These are phyloP conservation scores for Eueremaeus valkanovi DNA, from an alignment of 2,888 invertebrate species.

Conservation along the genomic window DNA sequence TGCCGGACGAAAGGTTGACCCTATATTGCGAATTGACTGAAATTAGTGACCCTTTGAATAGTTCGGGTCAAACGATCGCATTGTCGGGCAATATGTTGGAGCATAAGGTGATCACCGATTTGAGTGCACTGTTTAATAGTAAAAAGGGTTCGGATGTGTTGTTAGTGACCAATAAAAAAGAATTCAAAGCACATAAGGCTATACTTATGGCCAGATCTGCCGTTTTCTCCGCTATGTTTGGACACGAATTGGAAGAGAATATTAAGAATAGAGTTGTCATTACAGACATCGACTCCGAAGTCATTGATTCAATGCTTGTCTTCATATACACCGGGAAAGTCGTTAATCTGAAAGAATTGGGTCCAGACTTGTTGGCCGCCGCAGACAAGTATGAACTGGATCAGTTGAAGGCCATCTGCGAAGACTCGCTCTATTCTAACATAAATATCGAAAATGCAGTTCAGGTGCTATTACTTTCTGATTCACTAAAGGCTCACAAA, in stretches of 20 bases:
- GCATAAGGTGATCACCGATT: no score
- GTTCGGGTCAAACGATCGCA: no score
- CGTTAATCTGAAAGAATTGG: no score
- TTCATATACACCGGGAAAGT: no score
- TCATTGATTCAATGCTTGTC: background rate
- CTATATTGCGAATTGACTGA: no score
- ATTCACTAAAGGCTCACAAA: no score
- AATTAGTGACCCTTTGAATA: no score
- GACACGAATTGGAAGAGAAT: background rate
- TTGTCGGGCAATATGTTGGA: no score
- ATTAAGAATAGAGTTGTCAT: background rate
- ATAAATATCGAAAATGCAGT: no score
- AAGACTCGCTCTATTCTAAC: background rate
- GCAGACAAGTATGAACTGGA: background rate
- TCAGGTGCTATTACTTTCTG: no score
- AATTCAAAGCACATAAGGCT: background rate
- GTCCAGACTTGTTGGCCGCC: no score
- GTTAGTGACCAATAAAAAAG: background rate
- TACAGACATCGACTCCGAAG: background rate
- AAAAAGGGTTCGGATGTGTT: background rate
- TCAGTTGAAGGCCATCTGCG: background rate
- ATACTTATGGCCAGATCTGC: background rate
- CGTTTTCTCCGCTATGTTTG: background rate
- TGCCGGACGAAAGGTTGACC: no score
- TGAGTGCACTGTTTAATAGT: background rate